Percentiles rank a stretch among this genome's conserved stretches.
phyloP scores from a whole-genome alignment of 1,140 invertebrate species.

The Penaeus vannamei region DNA sequence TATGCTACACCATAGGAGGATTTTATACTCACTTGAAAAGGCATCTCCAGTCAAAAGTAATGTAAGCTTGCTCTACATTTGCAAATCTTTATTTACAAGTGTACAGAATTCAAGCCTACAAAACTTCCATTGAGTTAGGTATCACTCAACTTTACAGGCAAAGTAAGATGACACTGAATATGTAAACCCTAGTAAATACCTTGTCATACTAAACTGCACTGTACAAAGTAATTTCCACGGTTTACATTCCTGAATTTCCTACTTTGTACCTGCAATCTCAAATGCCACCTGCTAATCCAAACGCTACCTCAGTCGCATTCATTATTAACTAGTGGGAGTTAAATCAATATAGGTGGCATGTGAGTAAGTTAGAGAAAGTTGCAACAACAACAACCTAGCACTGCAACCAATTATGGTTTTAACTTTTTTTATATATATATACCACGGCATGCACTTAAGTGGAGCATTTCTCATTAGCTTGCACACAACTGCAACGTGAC shows the following conservation, averaged over 20 bases:
- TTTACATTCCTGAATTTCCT: too few species aligned
- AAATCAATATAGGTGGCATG: slow-evolving; percentile 54
- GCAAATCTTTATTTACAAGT: slow-evolving; percentile 19
- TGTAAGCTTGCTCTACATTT: slow-evolving; percentile 29
- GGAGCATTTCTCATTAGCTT: slow-evolving; percentile 36
- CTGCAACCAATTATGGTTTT: slow-evolving; percentile 42
- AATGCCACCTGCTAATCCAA: slow-evolving; percentile 30
- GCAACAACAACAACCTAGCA: slow-evolving; percentile 52
- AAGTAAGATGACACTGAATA: too few species aligned
- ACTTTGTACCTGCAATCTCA: not conserved
- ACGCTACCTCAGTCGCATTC: slow-evolving; percentile 3
- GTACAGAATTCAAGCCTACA: slow-evolving; percentile 5
- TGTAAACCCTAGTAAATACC: too few species aligned
- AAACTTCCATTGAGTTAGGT: slow-evolving; percentile 4
- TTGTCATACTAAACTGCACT: too few species aligned
- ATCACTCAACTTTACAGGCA: too few species aligned
- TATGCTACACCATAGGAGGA: slow-evolving; percentile 34
- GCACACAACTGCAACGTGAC: slow-evolving; percentile 29
- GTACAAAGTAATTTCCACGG: too few species aligned
- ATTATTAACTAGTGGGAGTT: slow-evolving; percentile 10
- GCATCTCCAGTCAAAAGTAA: slow-evolving; percentile 49
- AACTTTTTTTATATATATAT: slow-evolving; percentile 23
- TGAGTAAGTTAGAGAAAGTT: slow-evolving; percentile 49
- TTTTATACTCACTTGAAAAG: slow-evolving; percentile 52
- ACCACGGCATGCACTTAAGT: slow-evolving; percentile 49